These are phyloP conservation scores for Microcebus lehilahytsara DNA, from an alignment of 2,113 vertebrate genomes.

Conservation along the genomic window DNA sequence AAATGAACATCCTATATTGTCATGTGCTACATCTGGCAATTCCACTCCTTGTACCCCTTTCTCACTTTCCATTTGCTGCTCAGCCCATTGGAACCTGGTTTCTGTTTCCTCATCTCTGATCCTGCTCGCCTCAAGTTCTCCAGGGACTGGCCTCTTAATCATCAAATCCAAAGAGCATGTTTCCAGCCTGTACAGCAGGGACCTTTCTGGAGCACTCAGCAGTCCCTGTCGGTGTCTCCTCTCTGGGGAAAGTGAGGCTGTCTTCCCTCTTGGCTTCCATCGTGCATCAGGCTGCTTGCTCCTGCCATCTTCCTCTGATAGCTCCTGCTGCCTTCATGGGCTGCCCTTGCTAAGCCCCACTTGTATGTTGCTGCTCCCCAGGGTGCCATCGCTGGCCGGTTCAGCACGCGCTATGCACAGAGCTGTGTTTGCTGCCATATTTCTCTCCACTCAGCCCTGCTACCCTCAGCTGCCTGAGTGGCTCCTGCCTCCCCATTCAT, in stretches of 20 bases:
- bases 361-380: background rate
- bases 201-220: background rate
- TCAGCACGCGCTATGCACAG: too few relatives aligned
- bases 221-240: background rate
- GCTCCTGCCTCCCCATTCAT: constrained; percentile 16
- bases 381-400: background rate
- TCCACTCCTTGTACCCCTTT: too few relatives aligned
- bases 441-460: background rate
- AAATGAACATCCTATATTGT: background rate
- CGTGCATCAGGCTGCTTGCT: background rate
- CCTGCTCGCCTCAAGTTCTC: background rate
- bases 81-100: background rate
- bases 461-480: background rate
- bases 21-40: background rate
- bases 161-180: background rate
- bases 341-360: background rate
- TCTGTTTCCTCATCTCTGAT: background rate
- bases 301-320: background rate
- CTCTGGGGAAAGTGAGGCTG: background rate
- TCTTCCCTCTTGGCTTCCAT: background rate
- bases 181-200: background rate
- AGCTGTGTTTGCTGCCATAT: background rate
- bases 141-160: background rate
- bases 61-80: background rate
- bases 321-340: background rate